A percentile compares a stretch with the other conserved stretches of the same genome.
These are phyloP conservation scores for Ganaspis sp. DNA, from an alignment of 1,140 invertebrate genomes.

Conservation along the genomic window DNA sequence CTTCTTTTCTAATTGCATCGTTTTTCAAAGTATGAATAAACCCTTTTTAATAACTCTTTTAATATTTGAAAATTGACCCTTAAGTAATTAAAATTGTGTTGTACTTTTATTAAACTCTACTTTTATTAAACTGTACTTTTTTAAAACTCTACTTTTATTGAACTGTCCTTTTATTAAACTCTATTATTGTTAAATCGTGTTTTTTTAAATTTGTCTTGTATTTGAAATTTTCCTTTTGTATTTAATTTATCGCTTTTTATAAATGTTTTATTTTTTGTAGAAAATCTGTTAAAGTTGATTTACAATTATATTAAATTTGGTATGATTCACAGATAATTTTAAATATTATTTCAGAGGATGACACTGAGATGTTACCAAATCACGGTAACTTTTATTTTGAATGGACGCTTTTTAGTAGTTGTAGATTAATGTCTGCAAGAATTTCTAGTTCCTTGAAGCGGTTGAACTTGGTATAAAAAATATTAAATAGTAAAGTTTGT, in stretches of 20 bases:
- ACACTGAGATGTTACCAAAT: slow-evolving; percentile 76
- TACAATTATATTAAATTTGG: slow-evolving; percentile 23
- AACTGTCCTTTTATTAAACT: too few relatives aligned
- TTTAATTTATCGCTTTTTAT: background rate
- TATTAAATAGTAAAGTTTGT: too few relatives aligned
- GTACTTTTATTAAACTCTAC: too few relatives aligned
- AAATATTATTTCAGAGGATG: slow-evolving; percentile 76
- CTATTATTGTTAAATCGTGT: too few relatives aligned
- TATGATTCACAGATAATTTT: slow-evolving; percentile 61
- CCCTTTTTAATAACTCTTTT: background rate
- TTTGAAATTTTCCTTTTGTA: too few relatives aligned
- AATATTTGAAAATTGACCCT: too few relatives aligned
- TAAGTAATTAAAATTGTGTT: too few relatives aligned
- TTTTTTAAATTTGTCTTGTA: too few relatives aligned
- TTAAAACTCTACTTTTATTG: too few relatives aligned
- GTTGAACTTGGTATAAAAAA: background rate
- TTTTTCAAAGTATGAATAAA: background rate
- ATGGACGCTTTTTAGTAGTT: slow-evolving; percentile 61
- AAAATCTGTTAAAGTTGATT: background rate
- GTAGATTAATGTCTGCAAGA: slow-evolving; percentile 35
- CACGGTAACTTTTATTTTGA: slow-evolving; percentile 73
- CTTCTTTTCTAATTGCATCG: slow-evolving; percentile 17
- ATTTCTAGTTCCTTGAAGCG: slow-evolving; percentile 33
- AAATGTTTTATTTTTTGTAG: background rate
- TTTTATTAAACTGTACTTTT: too few relatives aligned